Evolutionary conservation across 2,888 invertebrate species (phyloP), one percentile per base, ranked within the genome.

Genomic region (Andrena camellia): DNA sequence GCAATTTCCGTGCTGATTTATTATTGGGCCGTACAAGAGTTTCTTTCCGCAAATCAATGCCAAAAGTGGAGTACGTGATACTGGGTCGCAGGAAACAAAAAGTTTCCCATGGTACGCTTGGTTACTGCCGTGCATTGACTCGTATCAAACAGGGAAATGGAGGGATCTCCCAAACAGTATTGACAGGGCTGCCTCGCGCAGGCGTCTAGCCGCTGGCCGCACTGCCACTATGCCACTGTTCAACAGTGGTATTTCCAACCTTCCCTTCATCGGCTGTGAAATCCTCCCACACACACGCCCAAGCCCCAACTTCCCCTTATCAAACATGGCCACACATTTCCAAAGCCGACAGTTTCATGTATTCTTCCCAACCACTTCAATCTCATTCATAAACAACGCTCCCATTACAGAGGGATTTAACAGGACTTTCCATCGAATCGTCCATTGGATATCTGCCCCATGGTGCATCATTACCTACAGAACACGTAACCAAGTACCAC

Each of bases 171-270:
- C 71, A 73, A 74, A 79, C 69, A 79, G 85, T 87, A 87, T 87
- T 87, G 87, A 87, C 87, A 85, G 81, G 81, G 29, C 35, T 57
- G 60, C 77, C 57, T 79, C 79, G 87, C 87, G 87, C 87, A 87
- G 81, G 87, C 87, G 87, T 85, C 74, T 48, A 26, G 60, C 20
- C 62, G 35, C 48, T 26, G 52, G 42, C 54, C 42, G 26, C 17
- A 35, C 68, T 63, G 67, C 42, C 75, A 71, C 70, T 75, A 75
- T 76, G 64, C 69, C 48, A 63, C 69, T 62, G 73, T 67, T 75
- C 35, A 33, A 67, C 62, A 71, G 71, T 71, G 67, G 57, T 72
- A 59, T 68, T 68, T 23, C 57, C 73, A 31, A 69, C 72, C 26
- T 26, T n/a, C 13, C 63, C n/a, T 42, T 23, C 29, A 42, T 42